A percentile compares a stretch with the other conserved stretches of the same genome.
These are phyloP conservation scores for Lepisosteus osseus DNA, from an alignment of 2,113 vertebrate species.

Conservation along the genomic window DNA sequence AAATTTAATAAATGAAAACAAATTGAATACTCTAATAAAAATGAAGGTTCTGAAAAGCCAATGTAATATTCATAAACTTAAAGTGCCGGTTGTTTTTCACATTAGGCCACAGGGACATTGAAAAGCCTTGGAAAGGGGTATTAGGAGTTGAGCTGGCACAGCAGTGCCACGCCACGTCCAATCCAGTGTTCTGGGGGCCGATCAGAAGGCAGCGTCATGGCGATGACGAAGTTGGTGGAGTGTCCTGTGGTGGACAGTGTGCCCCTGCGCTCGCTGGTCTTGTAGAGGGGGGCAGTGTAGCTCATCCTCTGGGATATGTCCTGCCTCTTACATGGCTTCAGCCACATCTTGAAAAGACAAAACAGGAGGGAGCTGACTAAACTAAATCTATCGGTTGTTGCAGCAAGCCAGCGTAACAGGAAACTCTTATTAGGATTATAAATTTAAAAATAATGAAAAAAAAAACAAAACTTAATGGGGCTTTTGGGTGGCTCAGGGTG, in stretches of 20 bases:
- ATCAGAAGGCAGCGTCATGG: slow-evolving; percentile 74
- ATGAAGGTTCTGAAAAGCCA: no score
- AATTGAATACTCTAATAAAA: background rate
- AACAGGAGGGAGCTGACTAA: slow-evolving; percentile 9
- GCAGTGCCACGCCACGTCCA: slow-evolving; percentile 71
- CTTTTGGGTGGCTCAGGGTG: no score
- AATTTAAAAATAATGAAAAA: no score
- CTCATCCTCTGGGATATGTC: slow-evolving; percentile 70
- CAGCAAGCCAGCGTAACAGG: no score
- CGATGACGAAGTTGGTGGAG: slow-evolving; percentile 83
- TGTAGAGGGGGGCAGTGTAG: slow-evolving; percentile 76
- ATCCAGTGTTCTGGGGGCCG: slow-evolving; percentile 76
- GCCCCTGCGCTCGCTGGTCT: slow-evolving; percentile 83
- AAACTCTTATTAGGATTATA: no score
- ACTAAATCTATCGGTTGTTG: no score
- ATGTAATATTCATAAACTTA: background rate
- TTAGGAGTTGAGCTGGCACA: slow-evolving; percentile 81
- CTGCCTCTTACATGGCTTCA: slow-evolving; percentile 70
- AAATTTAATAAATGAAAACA: background rate
- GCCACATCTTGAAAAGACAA: slow-evolving; percentile 72
- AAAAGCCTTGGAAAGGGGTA: no score
- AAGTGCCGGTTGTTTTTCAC: background rate
- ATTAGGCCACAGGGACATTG: no score
- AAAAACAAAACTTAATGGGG: no score
- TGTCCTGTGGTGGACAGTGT: slow-evolving; percentile 82